These are phyloP conservation scores for Dipodomys spectabilis DNA, from an alignment of 2,113 vertebrate genomes.

Conservation along the genomic window DNA sequence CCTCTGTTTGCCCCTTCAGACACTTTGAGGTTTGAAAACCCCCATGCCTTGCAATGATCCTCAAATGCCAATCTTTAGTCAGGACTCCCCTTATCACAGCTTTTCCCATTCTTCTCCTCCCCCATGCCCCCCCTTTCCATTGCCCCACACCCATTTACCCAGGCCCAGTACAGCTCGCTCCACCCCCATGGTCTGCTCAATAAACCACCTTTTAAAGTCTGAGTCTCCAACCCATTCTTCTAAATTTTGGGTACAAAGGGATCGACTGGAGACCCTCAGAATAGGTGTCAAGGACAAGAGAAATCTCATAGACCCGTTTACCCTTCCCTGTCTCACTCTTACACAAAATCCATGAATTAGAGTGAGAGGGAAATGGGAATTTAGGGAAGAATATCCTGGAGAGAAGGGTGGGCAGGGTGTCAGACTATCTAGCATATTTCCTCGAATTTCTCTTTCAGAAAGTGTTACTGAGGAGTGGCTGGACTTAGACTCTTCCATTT, in stretches of 20 bases:
- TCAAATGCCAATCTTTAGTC: neutral
- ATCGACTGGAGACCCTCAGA: neutral
- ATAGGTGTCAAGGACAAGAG: neutral
- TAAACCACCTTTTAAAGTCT: neutral
- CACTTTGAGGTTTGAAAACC: neutral
- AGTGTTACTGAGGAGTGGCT: neutral
- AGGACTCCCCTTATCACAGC: neutral
- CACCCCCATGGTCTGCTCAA: neutral
- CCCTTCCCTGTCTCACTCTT: fast-evolving
- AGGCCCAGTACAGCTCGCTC: neutral
- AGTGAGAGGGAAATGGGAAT: neutral
- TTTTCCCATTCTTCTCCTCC: neutral
- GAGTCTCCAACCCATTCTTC: neutral
- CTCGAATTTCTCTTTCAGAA: neutral
- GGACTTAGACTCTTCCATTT: neutral
- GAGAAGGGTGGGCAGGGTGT: neutral
- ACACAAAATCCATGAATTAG: neutral
- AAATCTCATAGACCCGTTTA: neutral
- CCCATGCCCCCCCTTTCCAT: too few relatives aligned
- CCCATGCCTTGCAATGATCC: neutral
- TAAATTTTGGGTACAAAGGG: neutral
- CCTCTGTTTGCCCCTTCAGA: neutral
- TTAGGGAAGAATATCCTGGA: neutral
- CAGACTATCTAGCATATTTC: fast-evolving
- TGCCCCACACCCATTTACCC: too few relatives aligned